Evolutionary conservation across 2,888 invertebrate species (phyloP).

Genomic region (Litoditis marina): DNA sequence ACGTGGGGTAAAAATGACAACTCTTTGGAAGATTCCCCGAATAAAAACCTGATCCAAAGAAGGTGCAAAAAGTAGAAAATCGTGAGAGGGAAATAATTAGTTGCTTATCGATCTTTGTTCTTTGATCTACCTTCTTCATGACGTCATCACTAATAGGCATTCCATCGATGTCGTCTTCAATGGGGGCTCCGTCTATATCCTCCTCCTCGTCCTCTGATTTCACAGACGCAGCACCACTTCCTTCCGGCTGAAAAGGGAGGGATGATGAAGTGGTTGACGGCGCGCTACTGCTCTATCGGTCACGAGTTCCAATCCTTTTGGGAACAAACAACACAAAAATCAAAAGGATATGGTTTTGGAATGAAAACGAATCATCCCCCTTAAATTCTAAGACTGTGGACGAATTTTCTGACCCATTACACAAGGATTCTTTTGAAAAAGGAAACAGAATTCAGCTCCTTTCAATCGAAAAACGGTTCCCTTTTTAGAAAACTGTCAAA

Average conservation of each 20-base stretch:
- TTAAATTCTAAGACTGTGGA: too few species aligned
- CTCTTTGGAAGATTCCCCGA: too few species aligned
- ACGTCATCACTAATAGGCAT: constrained; percentile 28
- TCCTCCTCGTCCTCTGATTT: constrained; percentile 21
- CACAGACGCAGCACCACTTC: neutral
- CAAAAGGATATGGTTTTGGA: neutral
- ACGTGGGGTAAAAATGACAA: too few species aligned
- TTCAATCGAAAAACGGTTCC: neutral
- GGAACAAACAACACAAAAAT: neutral
- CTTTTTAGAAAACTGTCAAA: too few species aligned
- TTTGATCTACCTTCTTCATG: neutral
- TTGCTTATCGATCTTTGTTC: too few species aligned
- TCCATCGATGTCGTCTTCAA: constrained; percentile 41
- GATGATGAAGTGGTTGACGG: neutral
- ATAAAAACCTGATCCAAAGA: too few species aligned
- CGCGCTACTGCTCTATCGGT: too few species aligned
- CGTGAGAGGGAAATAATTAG: too few species aligned
- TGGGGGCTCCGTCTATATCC: constrained; percentile 34
- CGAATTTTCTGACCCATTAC: neutral
- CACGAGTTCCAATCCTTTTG: neutral
- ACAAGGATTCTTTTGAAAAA: neutral
- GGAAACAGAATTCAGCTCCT: neutral
- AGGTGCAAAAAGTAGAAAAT: too few species aligned
- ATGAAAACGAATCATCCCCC: too few species aligned
- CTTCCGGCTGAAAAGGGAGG: constrained; percentile 9